These are phyloP conservation scores for Taeniopygia guttata DNA, from an alignment of 2,797 vertebrate genomes.

Conservation along the genomic window DNA sequence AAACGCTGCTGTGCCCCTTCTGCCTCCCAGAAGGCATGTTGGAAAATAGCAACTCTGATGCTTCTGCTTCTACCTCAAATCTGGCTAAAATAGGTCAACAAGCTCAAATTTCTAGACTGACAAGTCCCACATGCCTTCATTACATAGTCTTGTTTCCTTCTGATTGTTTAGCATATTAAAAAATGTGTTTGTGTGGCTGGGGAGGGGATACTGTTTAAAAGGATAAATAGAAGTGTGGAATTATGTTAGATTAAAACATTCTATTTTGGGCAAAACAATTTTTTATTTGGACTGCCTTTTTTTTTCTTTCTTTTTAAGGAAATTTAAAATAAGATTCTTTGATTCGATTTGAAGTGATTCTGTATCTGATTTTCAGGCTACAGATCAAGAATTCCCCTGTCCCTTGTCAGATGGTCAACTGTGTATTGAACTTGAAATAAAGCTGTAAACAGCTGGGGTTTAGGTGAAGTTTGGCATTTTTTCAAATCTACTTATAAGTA, in stretches of 20 bases:
- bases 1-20: not conserved
- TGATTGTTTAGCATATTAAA: not conserved
- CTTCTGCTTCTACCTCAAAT: not conserved
- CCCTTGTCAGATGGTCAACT: not conserved
- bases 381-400: not conserved
- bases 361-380: not conserved
- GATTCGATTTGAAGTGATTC: not conserved
- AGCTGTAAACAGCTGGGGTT: not conserved
- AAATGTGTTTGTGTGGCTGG: not conserved
- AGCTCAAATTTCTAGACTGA: not conserved
- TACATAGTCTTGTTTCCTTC: not conserved
- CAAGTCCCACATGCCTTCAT: not conserved
- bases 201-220: not conserved
- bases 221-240: not conserved
- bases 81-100: not conserved
- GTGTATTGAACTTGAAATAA: not conserved
- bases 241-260: not conserved
- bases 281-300: not conserved
- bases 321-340: not conserved
- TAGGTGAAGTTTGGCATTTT: not conserved
- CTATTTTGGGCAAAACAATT: not conserved
- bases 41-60: not conserved
- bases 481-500: not conserved
- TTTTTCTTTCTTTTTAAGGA: not conserved
- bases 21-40: accelerated